Base-by-base conservation (phyloP, 2,113 vertebrate genomes). In the Festucalex cinctus region DNA sequence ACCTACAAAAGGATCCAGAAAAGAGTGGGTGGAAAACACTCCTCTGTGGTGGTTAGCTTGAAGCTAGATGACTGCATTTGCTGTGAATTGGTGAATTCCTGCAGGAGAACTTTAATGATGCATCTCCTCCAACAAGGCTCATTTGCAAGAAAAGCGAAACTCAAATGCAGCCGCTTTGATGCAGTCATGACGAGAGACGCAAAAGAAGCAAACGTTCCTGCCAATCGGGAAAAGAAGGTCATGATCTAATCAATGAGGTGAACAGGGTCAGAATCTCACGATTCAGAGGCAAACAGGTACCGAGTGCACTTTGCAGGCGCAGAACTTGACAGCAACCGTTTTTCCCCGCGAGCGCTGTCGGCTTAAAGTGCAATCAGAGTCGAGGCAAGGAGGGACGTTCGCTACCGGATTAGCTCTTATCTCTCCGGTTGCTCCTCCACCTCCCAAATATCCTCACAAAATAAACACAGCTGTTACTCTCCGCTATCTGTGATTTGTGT, bases 401-500 rank as follows among this genome's bases (percentile, higher is more conserved):
- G 24, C 64, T 73, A 54, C 68, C 64, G 65, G 74, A 60, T 77
- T 26, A 67, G 60, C 66, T 65, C 74, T 68, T 74, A 74, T 83
- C 80, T 62, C 22, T 65, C 66, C 32, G 32, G 75, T 48, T 26
- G 36, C 75, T 76, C 59, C 68, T 69, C 71, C 74, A 39, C 68
- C 77, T 60, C 3, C 66, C 68, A 68, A 77, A 77, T 63, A 76
- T 76, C 82, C 63, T 53, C 66, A 70, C 76, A 79, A 83, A 89
- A 86, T 83, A 86, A 89, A 88, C 83, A 89, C 86, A 89, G 85
- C 86, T 86, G 84, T 86, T 83, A 79, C 73, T 63, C 81, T 74
- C 69, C 71, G 66, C 73, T 74, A 70, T 79, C 65, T 79, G 75
- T 80, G 66, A 80, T 83, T 78, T 43, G 68, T 83, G 79, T 88